Conservation (phyloP, 1,140 invertebrate genomes). For the Magallana angulata region DNA sequence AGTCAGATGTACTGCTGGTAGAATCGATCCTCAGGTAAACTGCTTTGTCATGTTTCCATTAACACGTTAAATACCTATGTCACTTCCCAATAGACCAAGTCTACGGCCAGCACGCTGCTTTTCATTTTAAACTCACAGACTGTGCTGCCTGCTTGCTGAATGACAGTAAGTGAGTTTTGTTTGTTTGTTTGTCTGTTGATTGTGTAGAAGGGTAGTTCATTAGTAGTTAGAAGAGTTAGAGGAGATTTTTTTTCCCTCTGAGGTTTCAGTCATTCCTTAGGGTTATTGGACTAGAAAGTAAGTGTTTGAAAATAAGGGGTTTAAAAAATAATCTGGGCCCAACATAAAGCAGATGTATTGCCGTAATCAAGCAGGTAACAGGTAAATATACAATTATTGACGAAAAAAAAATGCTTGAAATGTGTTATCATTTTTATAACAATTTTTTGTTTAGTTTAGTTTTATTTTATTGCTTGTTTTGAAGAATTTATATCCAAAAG, state of each 20-base stretch:
- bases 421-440: too few species aligned
- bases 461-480: too few species aligned
- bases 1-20: constrained; percentile 19
- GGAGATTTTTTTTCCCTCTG: neutral
- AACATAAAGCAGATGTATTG: neutral
- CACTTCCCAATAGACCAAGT: constrained; percentile 27
- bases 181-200: neutral
- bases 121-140: constrained; percentile 20
- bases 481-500: too few species aligned
- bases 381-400: constrained; percentile 3
- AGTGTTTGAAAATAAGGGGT: neutral
- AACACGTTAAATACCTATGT: constrained; percentile 38
- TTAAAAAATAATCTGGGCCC: neutral
- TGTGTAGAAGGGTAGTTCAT: neutral
- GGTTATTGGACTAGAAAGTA: constrained; percentile 6
- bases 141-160: neutral
- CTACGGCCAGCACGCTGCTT: neutral
- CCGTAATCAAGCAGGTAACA: constrained; percentile 2
- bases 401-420: too few species aligned
- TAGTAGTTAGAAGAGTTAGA: neutral
- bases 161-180: neutral
- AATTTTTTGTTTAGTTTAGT: too few species aligned
- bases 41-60: constrained; percentile 35
- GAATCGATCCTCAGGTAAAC: constrained; percentile 24
- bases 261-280: neutral